Conservation (phyloP, 2,797 vertebrate genomes). For the Sebastes taczanowskii region DNA sequence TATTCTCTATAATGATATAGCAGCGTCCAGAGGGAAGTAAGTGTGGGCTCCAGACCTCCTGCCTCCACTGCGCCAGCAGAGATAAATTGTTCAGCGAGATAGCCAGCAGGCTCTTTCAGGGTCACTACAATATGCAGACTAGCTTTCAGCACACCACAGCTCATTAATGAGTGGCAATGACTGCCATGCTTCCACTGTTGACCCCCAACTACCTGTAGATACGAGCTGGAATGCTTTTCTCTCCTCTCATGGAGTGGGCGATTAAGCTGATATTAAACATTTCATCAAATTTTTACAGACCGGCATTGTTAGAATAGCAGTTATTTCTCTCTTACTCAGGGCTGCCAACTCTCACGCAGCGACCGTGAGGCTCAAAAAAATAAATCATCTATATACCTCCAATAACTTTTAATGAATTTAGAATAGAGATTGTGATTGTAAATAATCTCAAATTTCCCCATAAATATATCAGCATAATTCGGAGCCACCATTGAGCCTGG, state of each 20-base stretch:
- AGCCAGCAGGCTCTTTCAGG: conserved; percentile 36
- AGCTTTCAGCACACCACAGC: conserved; percentile 11
- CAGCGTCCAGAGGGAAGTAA: conserved; percentile 21
- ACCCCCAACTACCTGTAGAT: conserved; percentile 27
- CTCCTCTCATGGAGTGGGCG: background rate
- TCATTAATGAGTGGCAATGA: conserved; percentile 45
- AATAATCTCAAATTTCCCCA: background rate
- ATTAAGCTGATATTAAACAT: background rate
- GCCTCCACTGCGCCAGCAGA: conserved; percentile 20
- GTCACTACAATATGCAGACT: conserved; percentile 36
- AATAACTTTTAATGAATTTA: too few relatives aligned
- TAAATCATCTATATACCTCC: too few relatives aligned
- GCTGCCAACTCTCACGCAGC: background rate
- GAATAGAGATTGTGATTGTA: background rate
- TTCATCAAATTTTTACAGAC: background rate
- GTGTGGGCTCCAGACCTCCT: conserved; percentile 31
- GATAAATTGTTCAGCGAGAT: conserved; percentile 48
- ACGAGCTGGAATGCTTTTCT: background rate
- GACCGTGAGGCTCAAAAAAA: background rate
- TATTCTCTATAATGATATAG: conserved; percentile 46
- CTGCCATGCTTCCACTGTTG: conserved; percentile 4
- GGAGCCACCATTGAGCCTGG: background rate
- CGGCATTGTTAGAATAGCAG: background rate
- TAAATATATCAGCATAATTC: background rate
- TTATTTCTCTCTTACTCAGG: background rate